Evolutionary conservation across 2,888 invertebrate species (phyloP), one percentile per base, ranked within the genome.

Genomic region (Campoplex nolae): DNA sequence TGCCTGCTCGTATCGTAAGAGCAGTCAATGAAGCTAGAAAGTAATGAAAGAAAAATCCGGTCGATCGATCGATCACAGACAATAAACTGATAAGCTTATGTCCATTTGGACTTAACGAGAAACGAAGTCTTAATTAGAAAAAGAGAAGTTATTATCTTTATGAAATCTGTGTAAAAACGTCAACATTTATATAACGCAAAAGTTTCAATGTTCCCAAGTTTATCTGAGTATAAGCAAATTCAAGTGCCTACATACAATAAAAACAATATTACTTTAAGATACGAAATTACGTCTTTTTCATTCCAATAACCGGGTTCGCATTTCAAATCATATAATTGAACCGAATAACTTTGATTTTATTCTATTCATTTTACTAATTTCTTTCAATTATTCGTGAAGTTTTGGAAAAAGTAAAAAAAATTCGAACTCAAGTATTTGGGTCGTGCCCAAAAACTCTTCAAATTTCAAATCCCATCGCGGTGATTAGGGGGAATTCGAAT

Each of bases 161-260:
- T 73, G 13, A 73, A 80, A 73, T 77, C 32, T 67, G 65, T 81
- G 73, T 58, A 76, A 77, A 56, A 81, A 67, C 45, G 76, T 42
- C 32, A 7, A 76, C 76, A 16, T 51, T n/a, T 9, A 81, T 81
- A 13, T 62, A 75, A 62, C 75, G 32, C 73, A 38, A 67, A 81
- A 54, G 62, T 65, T 73, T 85, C 38, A 35, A 77, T 73, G 76
- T 77, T 81, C 74, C 56, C 13, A 58, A 71, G 73, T 85, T 62
- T 65, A 81, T 51, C 13, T 45, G 67, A 81, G 48, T 56, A 54
- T 73, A 56, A 77, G 75, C 23, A 45, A 65, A 81, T 54, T 83
- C 68, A 83, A 83, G 78, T 86, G 83, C 83, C 83, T 86, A 23
- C 70, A 85, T 77, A 68, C 83, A 82, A 62, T n/a, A n/a, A 77